These are phyloP conservation scores for Ateles fusciceps DNA, from an alignment of 2,797 vertebrate genomes.

Conservation along the genomic window DNA sequence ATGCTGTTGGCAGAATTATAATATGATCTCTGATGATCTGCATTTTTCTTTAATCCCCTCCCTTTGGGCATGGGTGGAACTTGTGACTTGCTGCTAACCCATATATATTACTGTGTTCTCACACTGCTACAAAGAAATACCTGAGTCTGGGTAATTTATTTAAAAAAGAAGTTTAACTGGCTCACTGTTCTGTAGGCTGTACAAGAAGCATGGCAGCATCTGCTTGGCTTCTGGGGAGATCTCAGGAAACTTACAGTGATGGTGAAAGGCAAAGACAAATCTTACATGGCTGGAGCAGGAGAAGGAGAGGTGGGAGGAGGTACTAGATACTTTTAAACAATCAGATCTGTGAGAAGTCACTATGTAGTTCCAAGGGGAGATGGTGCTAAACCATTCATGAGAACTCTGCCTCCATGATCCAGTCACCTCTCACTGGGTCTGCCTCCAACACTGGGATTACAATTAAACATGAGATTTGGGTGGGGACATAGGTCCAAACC, in stretches of 20 bases:
- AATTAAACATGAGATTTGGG: not conserved
- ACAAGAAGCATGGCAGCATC: not conserved
- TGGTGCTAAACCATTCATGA: not conserved
- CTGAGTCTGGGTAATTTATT: not conserved
- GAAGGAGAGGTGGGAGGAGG: not conserved
- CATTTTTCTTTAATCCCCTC: not conserved
- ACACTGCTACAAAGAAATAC: not conserved
- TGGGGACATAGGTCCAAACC: not conserved
- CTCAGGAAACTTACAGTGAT: not conserved
- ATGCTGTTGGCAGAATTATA: not conserved
- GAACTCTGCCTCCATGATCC: not conserved
- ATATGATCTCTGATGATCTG: not conserved
- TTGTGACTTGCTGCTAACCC: not conserved
- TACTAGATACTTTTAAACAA: not conserved
- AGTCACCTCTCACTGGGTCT: no score
- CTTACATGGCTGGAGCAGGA: not conserved
- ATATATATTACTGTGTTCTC: not conserved
- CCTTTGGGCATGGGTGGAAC: not conserved
- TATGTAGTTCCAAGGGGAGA: not conserved
- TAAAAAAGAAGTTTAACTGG: not conserved
- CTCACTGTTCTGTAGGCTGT: not conserved
- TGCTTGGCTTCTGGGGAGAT: not conserved
- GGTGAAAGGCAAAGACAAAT: not conserved
- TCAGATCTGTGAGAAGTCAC: not conserved
- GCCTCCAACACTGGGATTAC: not conserved